phyloP scores from a whole-genome alignment of 2,888 invertebrate genomes.

The Lepetodrilus schrolli region DNA sequence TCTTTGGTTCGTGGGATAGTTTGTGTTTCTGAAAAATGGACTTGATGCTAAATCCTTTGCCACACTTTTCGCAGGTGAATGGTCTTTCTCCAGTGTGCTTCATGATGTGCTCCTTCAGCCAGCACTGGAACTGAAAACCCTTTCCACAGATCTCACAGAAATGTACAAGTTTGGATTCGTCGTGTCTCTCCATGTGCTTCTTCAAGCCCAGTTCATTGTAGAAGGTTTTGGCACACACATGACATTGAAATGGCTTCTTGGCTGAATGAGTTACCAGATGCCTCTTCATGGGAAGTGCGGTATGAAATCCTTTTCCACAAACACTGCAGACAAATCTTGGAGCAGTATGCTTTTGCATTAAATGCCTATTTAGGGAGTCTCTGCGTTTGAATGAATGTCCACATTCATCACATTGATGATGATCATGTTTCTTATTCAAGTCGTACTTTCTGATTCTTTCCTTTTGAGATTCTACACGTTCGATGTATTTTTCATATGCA shows the following conservation, averaged over 20 bases:
- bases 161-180: neutral
- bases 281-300: neutral
- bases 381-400: neutral
- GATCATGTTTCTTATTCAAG: neutral
- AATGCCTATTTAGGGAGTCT: neutral
- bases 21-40: neutral
- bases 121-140: neutral
- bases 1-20: neutral
- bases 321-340: neutral
- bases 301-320: neutral
- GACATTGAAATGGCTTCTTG: neutral
- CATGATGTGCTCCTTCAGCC: neutral
- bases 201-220: neutral
- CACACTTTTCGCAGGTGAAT: neutral
- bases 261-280: neutral
- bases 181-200: neutral
- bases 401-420: neutral
- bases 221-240: neutral
- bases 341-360: neutral
- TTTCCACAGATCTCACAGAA: neutral
- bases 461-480: neutral
- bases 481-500: neutral
- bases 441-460: neutral
- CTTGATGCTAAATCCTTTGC: neutral
- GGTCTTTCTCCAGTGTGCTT: constrained; percentile 16